phyloP scores from a whole-genome alignment of 2,888 invertebrate genomes.

The Eugnorisma glareosa region DNA sequence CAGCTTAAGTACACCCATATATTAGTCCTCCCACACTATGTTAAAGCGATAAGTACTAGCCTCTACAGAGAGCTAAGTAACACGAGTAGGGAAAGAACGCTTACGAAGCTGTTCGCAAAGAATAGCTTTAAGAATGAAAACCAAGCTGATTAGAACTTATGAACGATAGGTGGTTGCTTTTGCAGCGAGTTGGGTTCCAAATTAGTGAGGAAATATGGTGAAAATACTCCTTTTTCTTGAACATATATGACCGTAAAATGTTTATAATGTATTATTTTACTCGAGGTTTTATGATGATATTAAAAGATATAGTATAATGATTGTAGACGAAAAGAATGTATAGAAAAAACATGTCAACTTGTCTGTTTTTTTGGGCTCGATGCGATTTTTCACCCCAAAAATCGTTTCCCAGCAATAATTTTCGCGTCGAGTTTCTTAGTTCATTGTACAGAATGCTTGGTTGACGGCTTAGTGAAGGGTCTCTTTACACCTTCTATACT shows the following conservation, averaged over 20 bases:
- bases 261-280: background rate
- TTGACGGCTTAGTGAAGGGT: no score
- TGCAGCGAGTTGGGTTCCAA: conserved; percentile 32
- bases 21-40: conserved; percentile 37
- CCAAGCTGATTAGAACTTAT: conserved; percentile 62
- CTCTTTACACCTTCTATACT: background rate
- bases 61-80: conserved; percentile 44
- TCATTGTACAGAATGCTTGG: no score
- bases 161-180: conserved; percentile 48
- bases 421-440: no score
- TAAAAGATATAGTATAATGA: background rate
- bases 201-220: conserved; percentile 54
- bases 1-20: conserved; percentile 23
- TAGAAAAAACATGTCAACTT: background rate
- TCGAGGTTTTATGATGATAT: background rate
- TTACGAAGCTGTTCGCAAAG: conserved; percentile 53
- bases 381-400: no score
- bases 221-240: background rate
- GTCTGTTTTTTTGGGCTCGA: background rate
- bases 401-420: no score
- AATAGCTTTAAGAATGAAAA: conserved; percentile 56
- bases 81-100: conserved; percentile 35
- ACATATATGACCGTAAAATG: background rate
- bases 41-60: conserved; percentile 39
- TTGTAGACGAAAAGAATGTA: background rate